These are phyloP conservation scores for Drosophila navojoa DNA, from an alignment of 1,140 invertebrate species.

Conservation along the genomic window DNA sequence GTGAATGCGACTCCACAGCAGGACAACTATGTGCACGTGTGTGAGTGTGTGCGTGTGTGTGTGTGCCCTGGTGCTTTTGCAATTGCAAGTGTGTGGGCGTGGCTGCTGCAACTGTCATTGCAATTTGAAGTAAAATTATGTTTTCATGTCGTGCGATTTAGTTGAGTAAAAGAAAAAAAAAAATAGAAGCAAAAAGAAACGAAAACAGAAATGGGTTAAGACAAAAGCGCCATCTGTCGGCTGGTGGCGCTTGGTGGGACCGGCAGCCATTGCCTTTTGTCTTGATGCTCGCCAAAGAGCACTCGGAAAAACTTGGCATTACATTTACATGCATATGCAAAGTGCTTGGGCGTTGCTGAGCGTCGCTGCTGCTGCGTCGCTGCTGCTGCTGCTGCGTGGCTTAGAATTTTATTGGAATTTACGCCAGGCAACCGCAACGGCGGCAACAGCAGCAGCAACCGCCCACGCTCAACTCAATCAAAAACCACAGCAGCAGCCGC, in stretches of 20 bases:
- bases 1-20: conserved; percentile 16
- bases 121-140: conserved; percentile 80
- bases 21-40: conserved; percentile 3
- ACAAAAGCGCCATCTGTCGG: conserved; percentile 58
- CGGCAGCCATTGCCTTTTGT: conserved; percentile 28
- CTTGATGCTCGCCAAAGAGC: conserved; percentile 30
- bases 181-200: too few species aligned
- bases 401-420: conserved; percentile 31
- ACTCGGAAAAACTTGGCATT: conserved; percentile 29
- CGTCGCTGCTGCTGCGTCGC: not conserved
- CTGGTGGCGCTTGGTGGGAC: not conserved
- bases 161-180: conserved; percentile 42
- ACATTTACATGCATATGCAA: conserved; percentile 46
- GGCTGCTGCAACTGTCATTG: conserved; percentile 73
- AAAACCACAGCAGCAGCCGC: conserved; percentile 7
- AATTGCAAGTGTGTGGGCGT: conserved; percentile 64
- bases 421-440: not conserved
- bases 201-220: conserved; percentile 54
- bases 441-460: conserved; percentile 23
- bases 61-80: conserved; percentile 2
- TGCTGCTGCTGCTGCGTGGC: not conserved
- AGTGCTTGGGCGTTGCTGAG: conserved; percentile 18
- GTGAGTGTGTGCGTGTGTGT: conserved; percentile 12
- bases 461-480: conserved; percentile 47
- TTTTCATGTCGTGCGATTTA: conserved; percentile 77